Evolutionary conservation across 2,797 vertebrate genomes (phyloP), one percentile per base, ranked within the genome.

Genomic region (Smutsia gigantea): DNA sequence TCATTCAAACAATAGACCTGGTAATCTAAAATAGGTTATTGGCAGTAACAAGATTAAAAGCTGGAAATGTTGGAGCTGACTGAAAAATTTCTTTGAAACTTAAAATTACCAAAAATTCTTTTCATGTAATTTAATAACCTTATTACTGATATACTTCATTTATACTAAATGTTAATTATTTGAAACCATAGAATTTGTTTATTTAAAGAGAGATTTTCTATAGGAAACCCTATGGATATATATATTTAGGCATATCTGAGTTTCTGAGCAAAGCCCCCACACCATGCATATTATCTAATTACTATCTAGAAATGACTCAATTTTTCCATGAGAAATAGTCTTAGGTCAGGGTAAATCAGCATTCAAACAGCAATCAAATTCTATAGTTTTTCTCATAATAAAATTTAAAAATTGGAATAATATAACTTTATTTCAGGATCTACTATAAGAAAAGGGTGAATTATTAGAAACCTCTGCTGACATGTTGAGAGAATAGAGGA

Each of bases 61-160:
- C 96, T 97, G 97, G 98, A 98, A 98, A 98, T 98, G 97, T 98
- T 94, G 96, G 95, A 97, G 88, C 69, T 66, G 17, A 55, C 66
- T 68, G 42, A 85, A 92, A 46, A 46, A 46, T 46, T 46, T 46
- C 46, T 46, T 46, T 46, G 46, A 46, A 46, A 11, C 46, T 78
- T 71, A 79, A 87, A 93, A 88, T 90, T 91, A 98, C 63, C n/a
- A 90, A 66, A 19, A 96, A 77, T 95, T 90, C 37, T 42, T 81
- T 72, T 82, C 42, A 91, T 34, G 53, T 49, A 59, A 64, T 31
- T 85, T 71, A 96, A 25, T 31, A 83, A 53, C 23, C 37, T 55
- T 78, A 86, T 18, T 69, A 74, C 0, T 71, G 9, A 79, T 31
- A 42, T 86, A 89, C 81, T 92, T 84, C 66, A 92, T 29, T 96